phyloP scores from a whole-genome alignment of 2,797 vertebrate species.

The Clarias fuscus region DNA sequence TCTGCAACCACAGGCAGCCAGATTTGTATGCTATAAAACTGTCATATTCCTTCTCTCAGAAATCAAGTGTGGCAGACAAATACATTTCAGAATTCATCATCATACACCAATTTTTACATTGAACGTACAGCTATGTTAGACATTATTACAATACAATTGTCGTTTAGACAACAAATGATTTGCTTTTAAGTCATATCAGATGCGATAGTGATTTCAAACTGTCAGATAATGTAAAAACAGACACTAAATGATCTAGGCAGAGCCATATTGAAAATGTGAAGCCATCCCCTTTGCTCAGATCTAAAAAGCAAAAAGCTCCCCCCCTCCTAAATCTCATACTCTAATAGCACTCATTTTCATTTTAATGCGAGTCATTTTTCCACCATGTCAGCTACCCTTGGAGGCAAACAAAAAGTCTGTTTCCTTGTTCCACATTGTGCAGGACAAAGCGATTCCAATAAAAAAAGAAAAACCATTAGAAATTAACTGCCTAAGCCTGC shows the following conservation, averaged over 20 bases:
- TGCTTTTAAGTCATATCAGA: constrained; percentile 7
- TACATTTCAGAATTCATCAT: not conserved
- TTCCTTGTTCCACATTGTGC: constrained; percentile 29
- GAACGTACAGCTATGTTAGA: not conserved
- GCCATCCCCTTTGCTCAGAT: constrained; percentile 23
- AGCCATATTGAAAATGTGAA: constrained; percentile 20
- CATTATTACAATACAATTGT: not conserved
- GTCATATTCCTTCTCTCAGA: constrained; percentile 24
- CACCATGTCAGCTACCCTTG: constrained; percentile 51
- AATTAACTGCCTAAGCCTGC: constrained; percentile 32
- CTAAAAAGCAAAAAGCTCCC: constrained; percentile 36
- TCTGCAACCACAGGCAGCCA: constrained; percentile 17
- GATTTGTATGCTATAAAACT: constrained; percentile 9
- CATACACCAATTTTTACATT: not conserved
- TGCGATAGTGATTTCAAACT: not conserved
- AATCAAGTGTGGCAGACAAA: constrained; percentile 5
- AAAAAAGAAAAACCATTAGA: constrained; percentile 45
- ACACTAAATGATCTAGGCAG: constrained; percentile 25
- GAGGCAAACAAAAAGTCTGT: constrained; percentile 47
- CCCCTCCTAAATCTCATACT: constrained; percentile 28
- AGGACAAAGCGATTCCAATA: constrained; percentile 35
- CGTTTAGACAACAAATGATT: constrained; percentile 16
- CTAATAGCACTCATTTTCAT: constrained; percentile 57
- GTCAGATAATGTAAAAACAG: constrained; percentile 17
- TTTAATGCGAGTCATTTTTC: constrained; percentile 57